Base-by-base conservation (phyloP, 1,140 invertebrate genomes). In the Sycobia sp. region DNA sequence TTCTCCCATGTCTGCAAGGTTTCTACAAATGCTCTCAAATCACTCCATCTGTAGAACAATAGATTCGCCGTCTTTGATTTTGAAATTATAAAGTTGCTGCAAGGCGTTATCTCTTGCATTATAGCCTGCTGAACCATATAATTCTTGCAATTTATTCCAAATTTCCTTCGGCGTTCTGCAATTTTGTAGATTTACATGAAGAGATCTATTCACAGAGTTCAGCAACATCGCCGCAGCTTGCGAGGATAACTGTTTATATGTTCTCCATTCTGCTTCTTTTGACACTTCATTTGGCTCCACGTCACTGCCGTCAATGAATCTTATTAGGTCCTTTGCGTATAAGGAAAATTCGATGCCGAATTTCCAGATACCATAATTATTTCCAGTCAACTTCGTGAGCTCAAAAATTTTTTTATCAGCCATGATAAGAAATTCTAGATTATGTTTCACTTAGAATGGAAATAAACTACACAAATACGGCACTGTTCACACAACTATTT, bases 1-100 rank as follows among this genome's bases (percentile, higher is more conserved):
- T 7, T 57, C 53, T 9, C 34, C 44, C 3, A 27, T n/a, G 59
- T 59, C 38, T n/a, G 3, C 13, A 8, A 65, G 51, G n/a, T 59
- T 65, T 34, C 36, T 59, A n/a, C 46, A 58, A 8, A 65, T 53
- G 14, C 10, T 58, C 18, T 53, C 39, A 25, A 65, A 39, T 14
- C 55, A 38, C 49, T 55, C 51, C 20, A 63, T 49, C 22, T 56
- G 51, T 14, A 16, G 3, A 23, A 53, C 43, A 16, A 56, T 14
- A 3, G 20, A 25, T 41, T 63, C 32, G 13, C 29, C 20, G 0
- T 63, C 51, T 0, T 56, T 49, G 2, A 63, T 22, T 2, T 43
- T 16, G 47, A 63, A 63, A 0, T 9, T 4, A 49, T 56, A 63
- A 39, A 49, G 56, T 14, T 53, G 50, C 36, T 54, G n/a, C 50